phyloP scores from a whole-genome alignment of 2,113 vertebrate genomes.

The Gobio gobio region DNA sequence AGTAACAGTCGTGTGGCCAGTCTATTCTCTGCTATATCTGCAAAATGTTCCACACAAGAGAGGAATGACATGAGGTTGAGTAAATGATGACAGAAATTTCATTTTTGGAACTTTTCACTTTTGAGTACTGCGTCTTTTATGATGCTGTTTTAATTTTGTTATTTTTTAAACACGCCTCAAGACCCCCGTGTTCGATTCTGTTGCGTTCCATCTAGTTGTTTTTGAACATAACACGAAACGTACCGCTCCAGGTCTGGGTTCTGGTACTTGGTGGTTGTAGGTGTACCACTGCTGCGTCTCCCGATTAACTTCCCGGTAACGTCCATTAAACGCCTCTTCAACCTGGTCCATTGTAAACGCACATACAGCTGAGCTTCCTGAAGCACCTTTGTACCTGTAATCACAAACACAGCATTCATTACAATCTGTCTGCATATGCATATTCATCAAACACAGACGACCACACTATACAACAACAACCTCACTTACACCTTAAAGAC shows the following conservation, averaged over 20 bases:
- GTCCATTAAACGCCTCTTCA: constrained; percentile 83
- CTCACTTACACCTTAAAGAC: background rate
- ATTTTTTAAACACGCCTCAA: background rate
- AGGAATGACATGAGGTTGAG: background rate
- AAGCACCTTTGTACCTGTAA: constrained; percentile 86
- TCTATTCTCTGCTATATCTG: too few species aligned
- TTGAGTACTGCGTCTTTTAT: background rate
- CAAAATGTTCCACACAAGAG: background rate
- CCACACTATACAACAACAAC: background rate
- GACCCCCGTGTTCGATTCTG: background rate
- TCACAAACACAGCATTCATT: constrained; percentile 31
- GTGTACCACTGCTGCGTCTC: constrained; percentile 98
- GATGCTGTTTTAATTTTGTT: too few species aligned
- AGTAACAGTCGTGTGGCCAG: too few species aligned
- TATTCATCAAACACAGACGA: background rate
- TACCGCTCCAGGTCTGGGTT: constrained; percentile 89
- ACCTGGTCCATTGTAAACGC: constrained; percentile 90
- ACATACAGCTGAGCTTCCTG: constrained; percentile 89
- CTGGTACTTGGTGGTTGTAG: constrained; percentile 82
- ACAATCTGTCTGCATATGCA: background rate
- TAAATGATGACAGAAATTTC: background rate
- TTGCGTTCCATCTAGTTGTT: background rate
- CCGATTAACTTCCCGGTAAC: constrained; percentile 92
- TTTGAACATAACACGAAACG: constrained; percentile 53
- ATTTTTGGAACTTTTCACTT: background rate